Evolutionary conservation across 2,888 invertebrate species (phyloP), one percentile per base, ranked within the genome.

Genomic region (Leptothorax acervorum): DNA sequence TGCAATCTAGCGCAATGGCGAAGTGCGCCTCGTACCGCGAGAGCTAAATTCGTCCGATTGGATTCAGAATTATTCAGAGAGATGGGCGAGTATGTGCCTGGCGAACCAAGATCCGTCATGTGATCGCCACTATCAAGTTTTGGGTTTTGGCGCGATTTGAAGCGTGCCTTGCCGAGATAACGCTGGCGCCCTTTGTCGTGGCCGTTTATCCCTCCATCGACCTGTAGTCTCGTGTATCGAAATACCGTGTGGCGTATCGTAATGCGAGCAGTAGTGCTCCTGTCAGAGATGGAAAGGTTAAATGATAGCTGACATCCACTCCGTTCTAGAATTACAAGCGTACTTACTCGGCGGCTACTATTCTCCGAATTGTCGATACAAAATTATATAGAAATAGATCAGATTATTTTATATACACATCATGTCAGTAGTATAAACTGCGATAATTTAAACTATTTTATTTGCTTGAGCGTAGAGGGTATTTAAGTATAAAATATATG

Each of bases 61-160:
- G 85, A 92, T 92, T 89, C 87, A 79, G 84, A 89, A 92, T 93
- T 89, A 92, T 92, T 92, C 87, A 70, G 76, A 66, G 48, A 74
- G 55, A 31, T 39, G 60, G 35, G 55, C 28, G 48, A 62, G 70
- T 63, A 65, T 28, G 31, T 62, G 31, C 18, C 51, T n/a, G 35
- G 35, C 42, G 23, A 39, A 42, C 39, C 60, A 71, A 76, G 51
- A 42, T 57, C 39, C 68, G 87, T 70, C 82, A 53, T 55, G 78
- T 23, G 76, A 70, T 68, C 65, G 12, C 48, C 45, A 39, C 68
- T 74, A 75, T 83, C 84, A 62, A 68, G 60, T 84, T 73, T 82
- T 83, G 42, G 23, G 23, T 23, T 23, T 23, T 23, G 23, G 23
- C 23, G 48, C 73, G 84, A 79, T 68, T 75, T 78, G 71, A 82